Conservation (phyloP, 2,113 vertebrate genomes). For the Anoura caudifer region DNA sequence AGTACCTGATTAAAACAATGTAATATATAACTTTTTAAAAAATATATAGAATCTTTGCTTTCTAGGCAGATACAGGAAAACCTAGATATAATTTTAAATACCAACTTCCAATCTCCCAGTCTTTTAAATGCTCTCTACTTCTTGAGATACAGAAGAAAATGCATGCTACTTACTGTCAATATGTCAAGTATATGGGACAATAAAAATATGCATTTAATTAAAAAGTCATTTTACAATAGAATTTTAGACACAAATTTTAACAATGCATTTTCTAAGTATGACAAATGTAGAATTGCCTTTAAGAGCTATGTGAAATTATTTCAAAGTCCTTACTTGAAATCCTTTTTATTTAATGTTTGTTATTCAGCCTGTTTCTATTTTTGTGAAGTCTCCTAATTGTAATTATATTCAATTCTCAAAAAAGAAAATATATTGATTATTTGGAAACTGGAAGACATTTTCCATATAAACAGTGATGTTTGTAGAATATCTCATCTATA, state of each 20-base stretch:
- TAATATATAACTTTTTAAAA: no score
- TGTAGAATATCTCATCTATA: not conserved
- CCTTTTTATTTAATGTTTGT: not conserved
- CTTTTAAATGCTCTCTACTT: not conserved
- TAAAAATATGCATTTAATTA: constrained; percentile 7
- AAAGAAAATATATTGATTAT: not conserved
- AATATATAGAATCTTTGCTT: no score
- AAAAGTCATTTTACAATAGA: not conserved
- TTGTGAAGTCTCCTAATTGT: not conserved
- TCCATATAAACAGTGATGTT: not conserved
- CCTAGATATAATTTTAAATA: not conserved
- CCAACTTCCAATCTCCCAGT: not conserved
- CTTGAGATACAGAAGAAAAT: not conserved
- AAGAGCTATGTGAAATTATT: not conserved
- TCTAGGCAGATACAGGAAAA: no score
- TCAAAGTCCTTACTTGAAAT: not conserved
- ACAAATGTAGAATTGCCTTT: not conserved
- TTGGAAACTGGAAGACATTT: not conserved
- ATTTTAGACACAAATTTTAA: not conserved
- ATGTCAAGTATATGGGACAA: not conserved
- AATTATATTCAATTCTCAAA: not conserved
- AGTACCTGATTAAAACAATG: no score
- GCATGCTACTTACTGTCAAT: not conserved
- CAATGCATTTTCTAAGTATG: not conserved
- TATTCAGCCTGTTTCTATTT: not conserved